Percentiles rank a stretch among this genome's conserved stretches.
Conservation (phyloP, 2,797 vertebrate species). For the Yasuhikotakia modesta region DNA sequence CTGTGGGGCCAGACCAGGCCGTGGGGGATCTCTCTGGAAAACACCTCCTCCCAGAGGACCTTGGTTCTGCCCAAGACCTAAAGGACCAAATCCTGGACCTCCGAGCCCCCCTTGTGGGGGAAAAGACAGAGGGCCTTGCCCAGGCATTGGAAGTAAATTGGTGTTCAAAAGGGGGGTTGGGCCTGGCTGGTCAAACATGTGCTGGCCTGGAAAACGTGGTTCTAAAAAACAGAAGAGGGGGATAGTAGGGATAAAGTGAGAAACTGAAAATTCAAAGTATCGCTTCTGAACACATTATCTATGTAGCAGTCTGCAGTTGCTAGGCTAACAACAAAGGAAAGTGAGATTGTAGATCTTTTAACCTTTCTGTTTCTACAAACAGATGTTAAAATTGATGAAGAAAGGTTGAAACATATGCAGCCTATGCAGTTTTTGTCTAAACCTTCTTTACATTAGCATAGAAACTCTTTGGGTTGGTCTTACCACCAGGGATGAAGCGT, state of each 20-base stretch:
- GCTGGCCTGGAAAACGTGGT: constrained; percentile 88
- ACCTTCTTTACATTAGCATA: not conserved
- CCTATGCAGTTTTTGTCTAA: not conserved
- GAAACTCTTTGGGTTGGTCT: constrained; percentile 43
- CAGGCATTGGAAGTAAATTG: constrained; percentile 73
- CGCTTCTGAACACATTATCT: not conserved
- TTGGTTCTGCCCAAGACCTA: constrained; percentile 66
- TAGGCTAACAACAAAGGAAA: not conserved
- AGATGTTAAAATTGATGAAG: not conserved
- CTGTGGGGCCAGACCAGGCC: constrained; percentile 84
- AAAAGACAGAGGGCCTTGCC: constrained; percentile 84
- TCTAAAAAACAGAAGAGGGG: constrained; percentile 71
- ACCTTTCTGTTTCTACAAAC: not conserved
- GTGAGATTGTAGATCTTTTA: not conserved
- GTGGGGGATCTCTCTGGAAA: constrained; percentile 87
- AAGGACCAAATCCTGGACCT: constrained; percentile 54
- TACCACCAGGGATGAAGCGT: constrained; percentile 91
- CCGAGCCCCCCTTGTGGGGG: constrained; percentile 80
- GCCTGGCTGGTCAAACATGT: constrained; percentile 89
- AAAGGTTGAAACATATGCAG: not conserved
- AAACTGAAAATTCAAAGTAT: not conserved
- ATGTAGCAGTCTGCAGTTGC: constrained; percentile 1
- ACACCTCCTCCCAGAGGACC: constrained; percentile 71
- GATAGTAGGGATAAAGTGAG: not conserved
- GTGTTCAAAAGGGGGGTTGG: constrained; percentile 86